A percentile compares a stretch with the other conserved stretches of the same genome.
Evolutionary conservation across 2,888 invertebrate genomes (phyloP).

Genomic region (Philereme vetulata): DNA sequence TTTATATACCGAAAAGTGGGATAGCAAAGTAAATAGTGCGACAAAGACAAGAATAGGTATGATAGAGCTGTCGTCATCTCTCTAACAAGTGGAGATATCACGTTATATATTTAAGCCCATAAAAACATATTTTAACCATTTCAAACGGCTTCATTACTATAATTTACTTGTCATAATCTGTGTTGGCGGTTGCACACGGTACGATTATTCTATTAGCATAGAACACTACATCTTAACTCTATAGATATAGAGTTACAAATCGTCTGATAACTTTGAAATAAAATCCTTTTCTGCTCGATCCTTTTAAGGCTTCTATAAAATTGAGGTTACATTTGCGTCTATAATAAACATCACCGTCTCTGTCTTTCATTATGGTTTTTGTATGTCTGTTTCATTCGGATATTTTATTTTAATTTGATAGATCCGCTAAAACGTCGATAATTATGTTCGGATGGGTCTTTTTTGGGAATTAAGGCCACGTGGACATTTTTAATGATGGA

Average conservation of each 20-base stretch:
- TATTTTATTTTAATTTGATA: constrained; percentile 41
- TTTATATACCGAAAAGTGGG: no score
- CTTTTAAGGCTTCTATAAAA: constrained; percentile 67
- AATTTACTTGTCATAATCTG: constrained; percentile 62
- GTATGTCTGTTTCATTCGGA: constrained; percentile 35
- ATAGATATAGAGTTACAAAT: constrained; percentile 26
- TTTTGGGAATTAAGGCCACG: constrained; percentile 34
- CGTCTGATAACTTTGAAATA: constrained; percentile 31
- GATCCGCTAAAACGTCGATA: constrained; percentile 40
- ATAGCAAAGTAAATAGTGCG: no score
- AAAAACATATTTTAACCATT: constrained; percentile 53
- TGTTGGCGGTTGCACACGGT: constrained; percentile 69
- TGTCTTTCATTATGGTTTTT: constrained; percentile 39
- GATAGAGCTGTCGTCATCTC: no score
- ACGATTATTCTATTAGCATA: constrained; percentile 43
- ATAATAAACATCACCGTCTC: constrained; percentile 48
- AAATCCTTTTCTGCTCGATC: constrained; percentile 57
- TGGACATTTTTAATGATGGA: constrained; percentile 35
- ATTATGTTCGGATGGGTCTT: constrained; percentile 27
- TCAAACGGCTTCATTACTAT: constrained; percentile 61
- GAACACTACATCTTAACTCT: constrained; percentile 38
- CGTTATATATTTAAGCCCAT: constrained; percentile 45
- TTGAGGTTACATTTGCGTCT: constrained; percentile 64
- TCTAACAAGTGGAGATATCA: constrained; percentile 31
- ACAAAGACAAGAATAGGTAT: no score